Base-by-base conservation (phyloP, 1,140 invertebrate species). In the Metaphire vulgaris region DNA sequence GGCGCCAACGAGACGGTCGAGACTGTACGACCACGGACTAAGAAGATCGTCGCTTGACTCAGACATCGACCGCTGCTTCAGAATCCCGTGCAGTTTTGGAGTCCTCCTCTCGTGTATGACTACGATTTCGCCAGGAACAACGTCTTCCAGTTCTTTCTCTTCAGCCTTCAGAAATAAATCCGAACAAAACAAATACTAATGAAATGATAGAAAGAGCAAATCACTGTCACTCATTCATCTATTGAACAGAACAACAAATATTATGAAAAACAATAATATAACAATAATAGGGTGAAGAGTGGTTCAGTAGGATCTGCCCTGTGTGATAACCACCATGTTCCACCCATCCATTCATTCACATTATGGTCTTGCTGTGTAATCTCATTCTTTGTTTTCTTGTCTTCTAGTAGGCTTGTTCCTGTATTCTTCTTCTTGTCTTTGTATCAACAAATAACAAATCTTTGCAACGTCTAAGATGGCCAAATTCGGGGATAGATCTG, bases 61-160 rank as follows among this genome's bases (percentile, higher is more conserved):
- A 0, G 86, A 87, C 6, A 84, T 64, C 28, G 81, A 82, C 16
- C 82, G 79, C 77, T 82, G 82, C 78, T 85, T 86, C 21, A 86
- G 79, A 68, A 86, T 86, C 56, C 85, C 81, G 30, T 83, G 84
- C 12, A 85, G 79, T 34, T 80, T 81, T 16, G 82, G 83, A 0
- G 72, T 28, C n/a, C 75, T 76, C 21, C 78, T 81, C 6, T 81
- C 79, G 76, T 84, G 82, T 1, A 85, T 75, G 0, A 85, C 83
- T 75, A 83, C 74, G 56, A 85, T 85, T 21, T 81, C 80, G 15
- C 81, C 81, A 66, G 81, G 81, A 21, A 80, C 77, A 30, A 80
- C 81, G 56, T 74, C 33, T n/a, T 80, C 79, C 68, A 76, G 26
- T 15, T 78, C 79, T 28, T 80, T 79, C 15, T 77, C 74, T 41